Conservation (phyloP, 2,888 invertebrate species). For the Tryphoninae sp. region DNA sequence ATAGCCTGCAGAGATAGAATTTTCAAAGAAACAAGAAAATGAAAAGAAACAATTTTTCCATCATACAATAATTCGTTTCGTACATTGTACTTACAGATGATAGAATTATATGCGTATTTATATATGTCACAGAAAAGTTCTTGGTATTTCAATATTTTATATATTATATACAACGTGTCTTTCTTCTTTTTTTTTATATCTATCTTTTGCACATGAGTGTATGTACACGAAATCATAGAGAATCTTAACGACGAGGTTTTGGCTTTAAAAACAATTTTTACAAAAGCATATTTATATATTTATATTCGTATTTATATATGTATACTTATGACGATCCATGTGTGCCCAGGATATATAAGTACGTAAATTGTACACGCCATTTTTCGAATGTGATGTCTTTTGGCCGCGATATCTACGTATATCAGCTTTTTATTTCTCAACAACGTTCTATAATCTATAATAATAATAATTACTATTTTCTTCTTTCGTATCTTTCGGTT, state of each 20-base stretch:
- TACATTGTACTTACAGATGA: neutral
- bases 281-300: conserved; percentile 36
- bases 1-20: conserved; percentile 60
- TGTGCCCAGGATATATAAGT: conserved; percentile 34
- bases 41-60: conserved; percentile 27
- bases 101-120: neutral
- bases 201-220: neutral
- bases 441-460: conserved; percentile 26
- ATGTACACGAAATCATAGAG: conserved; percentile 36
- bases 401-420: conserved; percentile 48
- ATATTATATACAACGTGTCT: conserved; percentile 46
- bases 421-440: conserved; percentile 33
- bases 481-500: conserved; percentile 15
- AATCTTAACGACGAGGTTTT: conserved; percentile 22
- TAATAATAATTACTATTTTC: neutral
- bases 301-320: conserved; percentile 9
- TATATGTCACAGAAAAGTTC: conserved; percentile 16
- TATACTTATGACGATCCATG: conserved; percentile 17
- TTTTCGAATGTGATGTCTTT: conserved; percentile 18
- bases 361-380: conserved; percentile 1
- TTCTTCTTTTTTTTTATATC: neutral
- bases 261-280: conserved; percentile 36
- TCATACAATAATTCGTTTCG: neutral
- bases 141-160: neutral
- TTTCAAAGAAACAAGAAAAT: conserved; percentile 28